These are phyloP conservation scores for Cotesia vestalis DNA, from an alignment of 1,140 invertebrate genomes.

Conservation along the genomic window DNA sequence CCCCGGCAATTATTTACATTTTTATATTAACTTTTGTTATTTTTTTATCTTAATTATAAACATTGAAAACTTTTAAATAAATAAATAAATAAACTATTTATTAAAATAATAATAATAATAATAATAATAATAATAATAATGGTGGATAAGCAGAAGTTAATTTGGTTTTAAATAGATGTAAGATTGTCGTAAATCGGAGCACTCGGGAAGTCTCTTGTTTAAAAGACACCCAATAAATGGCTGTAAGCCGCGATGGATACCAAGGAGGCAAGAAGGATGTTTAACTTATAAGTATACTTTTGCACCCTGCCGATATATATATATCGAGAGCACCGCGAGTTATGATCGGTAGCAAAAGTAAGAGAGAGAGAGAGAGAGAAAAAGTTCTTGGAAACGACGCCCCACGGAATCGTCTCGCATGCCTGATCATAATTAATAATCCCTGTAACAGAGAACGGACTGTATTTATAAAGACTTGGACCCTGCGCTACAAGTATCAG, in stretches of 20 bases:
- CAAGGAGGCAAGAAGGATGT: no score
- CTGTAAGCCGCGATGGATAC: no score
- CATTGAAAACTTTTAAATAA: no score
- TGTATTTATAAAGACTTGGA: not conserved
- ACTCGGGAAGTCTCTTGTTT: constrained; percentile 5
- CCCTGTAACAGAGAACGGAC: constrained; percentile 27
- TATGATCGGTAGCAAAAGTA: constrained; percentile 50
- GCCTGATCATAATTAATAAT: constrained; percentile 66
- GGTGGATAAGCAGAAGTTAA: not conserved
- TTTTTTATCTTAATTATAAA: no score
- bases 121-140: no score
- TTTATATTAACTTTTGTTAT: no score
- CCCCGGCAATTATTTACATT: no score
- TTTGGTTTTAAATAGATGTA: constrained; percentile 13
- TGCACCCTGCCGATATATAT: constrained; percentile 42
- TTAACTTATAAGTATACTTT: not conserved
- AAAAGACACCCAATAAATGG: constrained; percentile 10
- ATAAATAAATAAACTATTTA: no score
- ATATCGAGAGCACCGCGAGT: constrained; percentile 38
- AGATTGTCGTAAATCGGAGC: constrained; percentile 9
- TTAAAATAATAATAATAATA: no score
- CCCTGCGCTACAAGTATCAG: no score
- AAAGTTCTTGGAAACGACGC: constrained; percentile 37
- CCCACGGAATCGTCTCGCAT: constrained; percentile 60
- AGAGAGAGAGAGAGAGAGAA: no score